Evolutionary conservation across 2,888 invertebrate genomes (phyloP).

Genomic region (Lochmaea capreae): DNA sequence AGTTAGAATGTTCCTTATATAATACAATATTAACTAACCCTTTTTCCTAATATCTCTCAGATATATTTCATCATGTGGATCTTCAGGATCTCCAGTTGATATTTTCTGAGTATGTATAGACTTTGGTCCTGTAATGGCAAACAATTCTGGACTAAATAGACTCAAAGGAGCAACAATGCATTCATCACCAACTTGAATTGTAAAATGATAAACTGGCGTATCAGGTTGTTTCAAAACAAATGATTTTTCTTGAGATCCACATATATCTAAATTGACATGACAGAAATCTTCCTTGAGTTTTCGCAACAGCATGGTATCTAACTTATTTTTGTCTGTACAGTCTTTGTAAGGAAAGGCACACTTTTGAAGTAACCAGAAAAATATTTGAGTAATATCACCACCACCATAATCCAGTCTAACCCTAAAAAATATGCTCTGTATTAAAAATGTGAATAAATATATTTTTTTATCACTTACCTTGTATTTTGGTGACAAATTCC

Average conservation of each 20-base stretch:
- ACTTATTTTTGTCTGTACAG: slow-evolving; percentile 78
- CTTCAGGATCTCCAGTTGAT: slow-evolving; percentile 85
- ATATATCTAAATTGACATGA: slow-evolving; percentile 90
- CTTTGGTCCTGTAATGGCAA: slow-evolving; percentile 86
- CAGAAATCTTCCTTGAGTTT: slow-evolving; percentile 91
- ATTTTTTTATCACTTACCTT: slow-evolving; percentile 60
- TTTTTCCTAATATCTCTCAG: slow-evolving; percentile 82
- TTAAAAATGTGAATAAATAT: neutral
- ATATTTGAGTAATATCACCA: slow-evolving; percentile 89
- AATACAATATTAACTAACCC: slow-evolving; percentile 60
- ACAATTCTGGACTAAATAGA: slow-evolving; percentile 87
- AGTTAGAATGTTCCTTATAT: too few species aligned
- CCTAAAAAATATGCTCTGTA: slow-evolving; percentile 9
- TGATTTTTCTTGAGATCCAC: slow-evolving; percentile 87
- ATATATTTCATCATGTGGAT: slow-evolving; percentile 94
- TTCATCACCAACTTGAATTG: slow-evolving; percentile 87
- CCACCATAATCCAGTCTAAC: slow-evolving; percentile 87
- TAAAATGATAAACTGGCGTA: slow-evolving; percentile 76
- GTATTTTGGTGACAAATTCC: slow-evolving; percentile 93
- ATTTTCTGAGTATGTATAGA: slow-evolving; percentile 78
- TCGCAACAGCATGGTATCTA: slow-evolving; percentile 84
- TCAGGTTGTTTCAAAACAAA: slow-evolving; percentile 81
- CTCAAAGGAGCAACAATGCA: slow-evolving; percentile 91
- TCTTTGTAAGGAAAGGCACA: slow-evolving; percentile 91
- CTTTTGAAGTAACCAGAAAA: slow-evolving; percentile 89